A percentile compares a stretch with the other conserved stretches of the same genome.
These are phyloP conservation scores for Tangara arthus DNA, from an alignment of 2,797 vertebrate genomes.

Conservation along the genomic window DNA sequence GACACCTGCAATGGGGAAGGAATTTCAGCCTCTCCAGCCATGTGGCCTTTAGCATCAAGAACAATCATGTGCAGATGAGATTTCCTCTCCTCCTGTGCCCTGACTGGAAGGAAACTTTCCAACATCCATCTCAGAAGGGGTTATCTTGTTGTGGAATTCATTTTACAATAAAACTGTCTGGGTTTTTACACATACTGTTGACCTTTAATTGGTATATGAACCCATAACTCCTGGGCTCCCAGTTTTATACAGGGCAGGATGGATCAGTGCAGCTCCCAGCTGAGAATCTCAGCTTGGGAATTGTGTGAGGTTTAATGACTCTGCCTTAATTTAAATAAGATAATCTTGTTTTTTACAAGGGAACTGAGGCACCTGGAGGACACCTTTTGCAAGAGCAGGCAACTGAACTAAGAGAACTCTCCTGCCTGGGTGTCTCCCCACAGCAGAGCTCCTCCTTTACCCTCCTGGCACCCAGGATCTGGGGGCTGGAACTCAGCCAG, in stretches of 20 bases:
- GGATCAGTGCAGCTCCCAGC: neutral
- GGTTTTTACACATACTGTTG: neutral
- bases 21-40: neutral
- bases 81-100: neutral
- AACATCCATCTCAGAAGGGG: neutral
- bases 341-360: neutral
- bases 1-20: neutral
- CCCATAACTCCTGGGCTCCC: neutral
- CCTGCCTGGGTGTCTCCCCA: neutral
- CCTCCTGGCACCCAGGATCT: neutral
- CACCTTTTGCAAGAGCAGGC: neutral
- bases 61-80: neutral
- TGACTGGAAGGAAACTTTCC: neutral
- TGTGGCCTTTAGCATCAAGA: neutral
- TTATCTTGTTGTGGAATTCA: neutral
- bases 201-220: neutral
- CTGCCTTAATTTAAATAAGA: neutral
- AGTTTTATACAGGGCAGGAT: neutral
- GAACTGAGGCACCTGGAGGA: neutral
- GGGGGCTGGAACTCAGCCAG: neutral
- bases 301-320: neutral
- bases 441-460: neutral
- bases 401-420: neutral
- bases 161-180: neutral
- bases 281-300: neutral